A percentile compares a stretch with the other conserved stretches of the same genome.
phyloP scores from a whole-genome alignment of 2,797 vertebrate species.

The Paratrypauchen microcephalus region DNA sequence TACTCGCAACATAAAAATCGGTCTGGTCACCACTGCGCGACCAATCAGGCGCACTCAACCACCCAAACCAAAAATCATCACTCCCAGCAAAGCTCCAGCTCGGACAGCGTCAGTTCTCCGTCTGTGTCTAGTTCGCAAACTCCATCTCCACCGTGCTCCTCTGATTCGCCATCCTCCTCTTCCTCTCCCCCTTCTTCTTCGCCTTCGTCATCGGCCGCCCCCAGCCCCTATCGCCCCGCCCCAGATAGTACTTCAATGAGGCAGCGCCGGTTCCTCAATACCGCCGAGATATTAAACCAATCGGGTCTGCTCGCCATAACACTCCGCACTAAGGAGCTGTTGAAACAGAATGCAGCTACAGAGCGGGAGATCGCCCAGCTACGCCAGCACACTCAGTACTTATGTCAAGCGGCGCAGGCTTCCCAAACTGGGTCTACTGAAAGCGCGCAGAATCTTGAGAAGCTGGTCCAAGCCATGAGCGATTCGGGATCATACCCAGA shows the following conservation, averaged over 20 bases:
- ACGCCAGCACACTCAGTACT: conserved; percentile 62
- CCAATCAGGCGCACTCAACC: conserved; percentile 9
- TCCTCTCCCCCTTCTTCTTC: conserved; percentile 31
- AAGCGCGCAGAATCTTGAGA: conserved; percentile 34
- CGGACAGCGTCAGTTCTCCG: conserved; percentile 39
- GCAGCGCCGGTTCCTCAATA: conserved; percentile 70
- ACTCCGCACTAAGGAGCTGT: conserved; percentile 69
- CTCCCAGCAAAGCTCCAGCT: conserved; percentile 16
- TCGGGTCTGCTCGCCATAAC: conserved; percentile 71
- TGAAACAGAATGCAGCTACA: conserved; percentile 54
- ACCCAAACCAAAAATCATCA: conserved; percentile 15
- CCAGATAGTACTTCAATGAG: conserved; percentile 26
- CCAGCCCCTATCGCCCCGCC: conserved; percentile 24
- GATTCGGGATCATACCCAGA: conserved; percentile 63
- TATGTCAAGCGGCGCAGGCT: conserved; percentile 55
- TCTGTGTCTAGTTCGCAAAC: conserved; percentile 62
- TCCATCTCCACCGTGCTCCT: conserved; percentile 34
- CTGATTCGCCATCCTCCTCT: conserved; percentile 15
- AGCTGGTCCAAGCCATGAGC: conserved; percentile 64
- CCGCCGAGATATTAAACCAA: conserved; percentile 72
- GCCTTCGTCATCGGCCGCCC: conserved; percentile 24
- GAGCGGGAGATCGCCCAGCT: conserved; percentile 71
- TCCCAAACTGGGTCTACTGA: conserved; percentile 12
- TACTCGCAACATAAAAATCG: conserved; percentile 16
- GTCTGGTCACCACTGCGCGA: conserved; percentile 11